Evolutionary conservation across 1,140 invertebrate genomes (phyloP).

Genomic region (Saccostrea glomerata): DNA sequence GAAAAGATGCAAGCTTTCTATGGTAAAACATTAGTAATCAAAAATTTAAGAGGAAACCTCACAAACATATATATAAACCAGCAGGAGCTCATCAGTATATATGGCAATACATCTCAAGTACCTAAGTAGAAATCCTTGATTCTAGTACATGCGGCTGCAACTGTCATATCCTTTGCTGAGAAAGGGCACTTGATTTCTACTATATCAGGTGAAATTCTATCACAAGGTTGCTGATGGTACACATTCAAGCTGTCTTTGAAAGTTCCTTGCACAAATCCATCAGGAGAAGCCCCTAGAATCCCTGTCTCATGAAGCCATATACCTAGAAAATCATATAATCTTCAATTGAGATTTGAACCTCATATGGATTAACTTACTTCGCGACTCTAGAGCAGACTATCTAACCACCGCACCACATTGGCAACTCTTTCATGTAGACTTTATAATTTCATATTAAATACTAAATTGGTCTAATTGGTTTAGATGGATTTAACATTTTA

Average conservation of each 20-base stretch:
- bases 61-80: too few relatives aligned
- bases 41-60: too few relatives aligned
- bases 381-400: too few relatives aligned
- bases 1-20: too few relatives aligned
- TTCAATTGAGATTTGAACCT: too few relatives aligned
- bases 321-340: neutral
- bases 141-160: neutral
- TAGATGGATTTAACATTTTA: neutral
- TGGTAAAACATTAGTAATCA: too few relatives aligned
- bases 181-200: conserved; percentile 9
- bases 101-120: neutral
- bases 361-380: too few relatives aligned
- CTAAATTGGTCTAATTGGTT: neutral
- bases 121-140: neutral
- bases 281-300: neutral
- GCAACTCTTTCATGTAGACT: too few relatives aligned
- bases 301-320: conserved; percentile 15
- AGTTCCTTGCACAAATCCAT: neutral
- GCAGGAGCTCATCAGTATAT: too few relatives aligned
- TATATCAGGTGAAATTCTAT: neutral
- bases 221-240: neutral
- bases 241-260: neutral
- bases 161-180: neutral
- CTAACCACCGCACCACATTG: too few relatives aligned
- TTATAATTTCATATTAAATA: too few relatives aligned